Conservation (phyloP, 2,888 invertebrate genomes). For the Gymnosoma rotundatum region DNA sequence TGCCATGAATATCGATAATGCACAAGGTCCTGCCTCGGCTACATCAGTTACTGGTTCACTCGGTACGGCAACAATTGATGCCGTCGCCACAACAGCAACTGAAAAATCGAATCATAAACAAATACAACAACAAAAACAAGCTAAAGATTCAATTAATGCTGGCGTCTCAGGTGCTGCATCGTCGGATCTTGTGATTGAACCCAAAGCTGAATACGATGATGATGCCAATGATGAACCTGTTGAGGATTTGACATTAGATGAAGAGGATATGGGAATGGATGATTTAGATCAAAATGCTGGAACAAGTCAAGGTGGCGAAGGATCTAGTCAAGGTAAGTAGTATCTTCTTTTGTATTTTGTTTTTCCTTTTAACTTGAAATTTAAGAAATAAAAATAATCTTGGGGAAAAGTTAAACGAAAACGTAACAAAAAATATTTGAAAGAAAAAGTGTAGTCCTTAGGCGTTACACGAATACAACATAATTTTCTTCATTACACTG, state of each 20-base stretch:
- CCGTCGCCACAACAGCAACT: conserved; percentile 61
- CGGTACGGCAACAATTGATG: conserved; percentile 57
- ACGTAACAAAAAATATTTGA: too few species aligned
- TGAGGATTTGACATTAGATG: conserved; percentile 93
- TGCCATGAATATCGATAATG: conserved; percentile 81
- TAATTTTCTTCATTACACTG: too few species aligned
- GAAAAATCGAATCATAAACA: conserved; percentile 81
- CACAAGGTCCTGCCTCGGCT: conserved; percentile 75
- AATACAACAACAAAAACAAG: conserved; percentile 69
- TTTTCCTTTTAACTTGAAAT: too few species aligned
- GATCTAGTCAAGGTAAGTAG: conserved; percentile 86
- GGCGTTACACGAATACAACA: too few species aligned
- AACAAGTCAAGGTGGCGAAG: conserved; percentile 87
- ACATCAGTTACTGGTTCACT: conserved; percentile 53
- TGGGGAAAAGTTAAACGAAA: too few species aligned
- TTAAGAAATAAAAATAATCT: too few species aligned
- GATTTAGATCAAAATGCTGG: conserved; percentile 85
- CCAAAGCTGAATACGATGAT: conserved; percentile 89
- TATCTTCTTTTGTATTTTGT: background rate
- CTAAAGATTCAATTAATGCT: conserved; percentile 73
- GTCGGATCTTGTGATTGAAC: conserved; percentile 84
- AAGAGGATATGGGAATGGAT: conserved; percentile 88
- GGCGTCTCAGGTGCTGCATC: conserved; percentile 72
- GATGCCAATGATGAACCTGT: conserved; percentile 88
- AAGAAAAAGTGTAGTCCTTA: too few species aligned